These are phyloP conservation scores for Lepus oiostolus DNA, from an alignment of 2,797 vertebrate genomes.

Conservation along the genomic window DNA sequence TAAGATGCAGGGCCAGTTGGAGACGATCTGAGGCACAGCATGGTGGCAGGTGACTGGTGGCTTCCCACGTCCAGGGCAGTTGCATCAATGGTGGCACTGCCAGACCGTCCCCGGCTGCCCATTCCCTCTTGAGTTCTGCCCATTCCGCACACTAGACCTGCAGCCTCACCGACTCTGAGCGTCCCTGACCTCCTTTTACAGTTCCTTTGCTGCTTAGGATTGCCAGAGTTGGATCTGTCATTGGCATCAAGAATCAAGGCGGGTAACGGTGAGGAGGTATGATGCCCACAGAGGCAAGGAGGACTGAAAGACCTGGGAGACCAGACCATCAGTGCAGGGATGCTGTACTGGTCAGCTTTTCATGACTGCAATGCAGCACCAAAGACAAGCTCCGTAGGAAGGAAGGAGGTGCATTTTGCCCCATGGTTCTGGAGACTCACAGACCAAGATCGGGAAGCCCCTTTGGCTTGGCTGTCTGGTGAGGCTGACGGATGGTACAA, in stretches of 20 bases:
- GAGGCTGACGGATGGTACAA: too few relatives aligned
- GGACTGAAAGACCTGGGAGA: not conserved
- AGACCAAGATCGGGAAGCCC: too few relatives aligned
- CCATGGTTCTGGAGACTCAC: too few relatives aligned
- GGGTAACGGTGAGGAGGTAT: not conserved
- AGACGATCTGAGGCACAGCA: not conserved
- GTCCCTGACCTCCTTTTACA: not conserved
- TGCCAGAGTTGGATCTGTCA: not conserved
- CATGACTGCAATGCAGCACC: too few relatives aligned
- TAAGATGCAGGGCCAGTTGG: not conserved
- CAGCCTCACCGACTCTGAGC: not conserved
- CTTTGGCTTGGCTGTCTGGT: too few relatives aligned
- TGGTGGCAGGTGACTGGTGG: not conserved
- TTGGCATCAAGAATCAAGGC: not conserved
- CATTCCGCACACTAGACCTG: not conserved
- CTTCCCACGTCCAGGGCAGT: not conserved
- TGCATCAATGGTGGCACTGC: not conserved
- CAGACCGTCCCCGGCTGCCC: not conserved
- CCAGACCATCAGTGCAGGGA: not conserved
- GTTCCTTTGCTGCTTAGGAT: not conserved
- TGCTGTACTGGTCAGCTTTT: too few relatives aligned
- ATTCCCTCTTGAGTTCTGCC: not conserved
- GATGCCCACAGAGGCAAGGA: not conserved
- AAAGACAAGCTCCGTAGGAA: too few relatives aligned
- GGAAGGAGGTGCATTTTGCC: too few relatives aligned